These are phyloP conservation scores for Brienomyrus longianalis DNA, from an alignment of 2,113 vertebrate species.

Conservation along the genomic window DNA sequence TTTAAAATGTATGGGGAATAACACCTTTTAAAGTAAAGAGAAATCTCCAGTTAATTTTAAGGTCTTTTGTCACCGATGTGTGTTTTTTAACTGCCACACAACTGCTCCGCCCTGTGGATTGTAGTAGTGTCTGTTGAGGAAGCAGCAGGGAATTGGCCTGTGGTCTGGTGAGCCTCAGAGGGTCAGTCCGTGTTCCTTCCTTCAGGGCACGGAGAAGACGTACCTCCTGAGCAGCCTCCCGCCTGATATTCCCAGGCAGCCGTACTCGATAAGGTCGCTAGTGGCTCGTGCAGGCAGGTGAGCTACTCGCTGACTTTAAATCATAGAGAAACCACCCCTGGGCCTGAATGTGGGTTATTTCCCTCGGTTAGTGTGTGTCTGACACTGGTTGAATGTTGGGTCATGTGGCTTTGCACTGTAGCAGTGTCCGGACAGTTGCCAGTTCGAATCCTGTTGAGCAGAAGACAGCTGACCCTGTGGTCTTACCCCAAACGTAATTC, in stretches of 20 bases:
- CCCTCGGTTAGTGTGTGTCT: background rate
- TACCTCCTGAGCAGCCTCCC: conserved; percentile 58
- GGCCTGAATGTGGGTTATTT: background rate
- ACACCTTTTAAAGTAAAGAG: background rate
- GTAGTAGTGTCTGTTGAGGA: background rate
- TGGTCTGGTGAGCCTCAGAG: background rate
- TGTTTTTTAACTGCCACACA: background rate
- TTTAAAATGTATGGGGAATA: background rate
- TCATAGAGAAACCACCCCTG: background rate
- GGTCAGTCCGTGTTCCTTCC: background rate
- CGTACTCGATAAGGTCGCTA: conserved; percentile 48
- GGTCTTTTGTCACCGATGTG: background rate
- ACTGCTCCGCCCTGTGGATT: background rate
- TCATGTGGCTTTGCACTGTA: background rate
- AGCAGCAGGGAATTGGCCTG: background rate
- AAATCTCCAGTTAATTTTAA: background rate
- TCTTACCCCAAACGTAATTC: background rate
- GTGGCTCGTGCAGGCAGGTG: conserved; percentile 57
- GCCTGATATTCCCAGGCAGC: conserved; percentile 53
- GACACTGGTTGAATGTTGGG: background rate
- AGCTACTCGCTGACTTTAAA: background rate
- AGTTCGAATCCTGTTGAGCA: background rate
- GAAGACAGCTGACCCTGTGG: background rate
- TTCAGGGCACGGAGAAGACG: conserved; percentile 42
- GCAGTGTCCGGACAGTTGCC: too few relatives aligned